Evolutionary conservation across 2,888 invertebrate species (phyloP), one percentile per base, ranked within the genome.

Genomic region (Nephrotoma guestfalica): DNA sequence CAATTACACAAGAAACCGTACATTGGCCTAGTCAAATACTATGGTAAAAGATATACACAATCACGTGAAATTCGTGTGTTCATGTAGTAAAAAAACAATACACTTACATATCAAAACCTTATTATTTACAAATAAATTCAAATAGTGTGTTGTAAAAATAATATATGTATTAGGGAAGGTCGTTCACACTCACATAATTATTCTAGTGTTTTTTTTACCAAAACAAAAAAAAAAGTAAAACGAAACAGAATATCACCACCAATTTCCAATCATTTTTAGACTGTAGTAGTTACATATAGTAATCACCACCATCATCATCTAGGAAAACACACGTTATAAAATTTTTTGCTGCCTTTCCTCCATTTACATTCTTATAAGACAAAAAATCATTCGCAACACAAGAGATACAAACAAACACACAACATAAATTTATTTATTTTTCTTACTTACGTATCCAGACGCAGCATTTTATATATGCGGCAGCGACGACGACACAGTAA

Each of bases 151-250:
- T 71, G 71, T 71, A 71, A 71, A 71, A 71, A 71, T 71, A 71
- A 30, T 42, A 84, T 84, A 84, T 84, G 84, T 84, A 84, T 84
- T 84, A 41, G 42, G 42, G 84, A 84, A 84, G 84, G 84, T 84
- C 84, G 42, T 84, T 84, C 84, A 84, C 84, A 84, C 42, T 84
- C 42, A 41, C 42, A 42, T 84, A 84, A 84, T 84, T 84, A 84
- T 42, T 84, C 42, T 84, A 41, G 42, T 84, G 41, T 84, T 84
- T 41, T 84, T 84, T 41, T 84, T 41, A 84, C 84, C 84, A 41
- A 84, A 84, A 84, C 6, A 41, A 84, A 84, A 41, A 84, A 41
- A 84, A 84, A 13, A 47, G n/a, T 47, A 47, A 47, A 13, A 41
- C n/a, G 42, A 84, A 84, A 41, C 84, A 41, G 15, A 41, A 41